Evolutionary conservation across 1,140 invertebrate genomes (phyloP), one percentile per base, ranked within the genome.

Genomic region (Laupala kohalensis): DNA sequence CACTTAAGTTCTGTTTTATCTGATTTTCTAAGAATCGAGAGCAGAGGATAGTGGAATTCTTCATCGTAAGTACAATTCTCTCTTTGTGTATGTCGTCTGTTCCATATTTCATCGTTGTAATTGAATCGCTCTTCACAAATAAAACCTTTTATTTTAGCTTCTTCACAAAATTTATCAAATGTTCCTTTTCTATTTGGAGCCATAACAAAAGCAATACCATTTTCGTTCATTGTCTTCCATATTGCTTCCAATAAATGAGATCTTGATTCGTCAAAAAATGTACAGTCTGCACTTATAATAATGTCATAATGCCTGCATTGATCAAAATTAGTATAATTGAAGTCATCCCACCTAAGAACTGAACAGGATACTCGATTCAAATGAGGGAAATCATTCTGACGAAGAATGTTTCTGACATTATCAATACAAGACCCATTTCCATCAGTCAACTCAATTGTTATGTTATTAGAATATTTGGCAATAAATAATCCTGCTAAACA

Each of bases 221-320:
- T 80, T 25, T 83, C 81, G 19, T 86, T 83, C 72, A 94, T 76
- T 77, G 86, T 85, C 68, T 84, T 82, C 80, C 86, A 86, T 64
- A 94, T 88, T 64, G 88, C 88, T 67, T 87, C 84, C 25, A 91
- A 86, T 23, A 94, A 80, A 75, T 90, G 88, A 29, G 85, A 78
- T 68, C 92, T 82, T 0, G 87, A 87, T 65, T 92, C 90, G 78
- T 93, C 91, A 80, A 93, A 94, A 81, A 93, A 94, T 64, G 93
- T 78, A 79, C 92, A 93, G 78, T 92, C 91, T 6, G 92, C 90
- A 76, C 89, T 90, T 2, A 93, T 78, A 30, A 93, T 86, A 25
- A 88, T 81, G 80, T 93, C 90, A 79, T 88, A 92, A 64, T 77
- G 5, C 24, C n/a, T 53, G 6, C 63, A 30, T n/a, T 72, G 53